phyloP scores from a whole-genome alignment of 2,113 vertebrate species.

The Cyphomyrus plagiostoma region DNA sequence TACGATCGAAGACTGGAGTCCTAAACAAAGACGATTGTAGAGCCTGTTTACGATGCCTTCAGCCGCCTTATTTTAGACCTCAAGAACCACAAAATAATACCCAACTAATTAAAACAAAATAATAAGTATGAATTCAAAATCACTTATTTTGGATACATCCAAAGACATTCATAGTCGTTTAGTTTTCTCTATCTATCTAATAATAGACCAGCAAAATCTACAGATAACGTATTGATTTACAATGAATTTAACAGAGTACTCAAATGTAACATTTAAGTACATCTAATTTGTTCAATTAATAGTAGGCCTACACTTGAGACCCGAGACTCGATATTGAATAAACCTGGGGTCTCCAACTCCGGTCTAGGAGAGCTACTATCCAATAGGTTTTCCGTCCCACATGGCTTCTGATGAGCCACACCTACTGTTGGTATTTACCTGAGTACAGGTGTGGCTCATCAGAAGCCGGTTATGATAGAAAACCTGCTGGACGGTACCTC shows the following conservation, averaged over 20 bases:
- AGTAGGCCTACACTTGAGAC: neutral
- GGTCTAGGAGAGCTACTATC: too few relatives aligned
- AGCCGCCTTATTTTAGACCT: neutral
- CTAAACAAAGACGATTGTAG: neutral
- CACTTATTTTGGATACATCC: neutral
- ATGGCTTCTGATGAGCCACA: too few relatives aligned
- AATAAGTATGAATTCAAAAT: neutral
- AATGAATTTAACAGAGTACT: neutral
- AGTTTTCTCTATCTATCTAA: neutral
- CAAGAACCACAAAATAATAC: neutral
- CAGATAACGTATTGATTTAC: neutral
- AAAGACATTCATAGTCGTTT: neutral
- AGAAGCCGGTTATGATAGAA: too few relatives aligned
- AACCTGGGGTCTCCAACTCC: too few relatives aligned
- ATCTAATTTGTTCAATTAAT: neutral
- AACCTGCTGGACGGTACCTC: too few relatives aligned
- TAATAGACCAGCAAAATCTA: neutral
- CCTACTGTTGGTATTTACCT: too few relatives aligned
- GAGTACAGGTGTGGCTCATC: too few relatives aligned
- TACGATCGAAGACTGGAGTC: neutral
- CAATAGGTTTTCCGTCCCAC: too few relatives aligned
- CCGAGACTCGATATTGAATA: neutral
- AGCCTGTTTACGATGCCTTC: neutral
- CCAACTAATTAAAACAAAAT: neutral
- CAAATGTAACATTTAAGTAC: neutral